These are phyloP conservation scores for Okapia johnstoni DNA, from an alignment of 2,113 vertebrate genomes.

Conservation along the genomic window DNA sequence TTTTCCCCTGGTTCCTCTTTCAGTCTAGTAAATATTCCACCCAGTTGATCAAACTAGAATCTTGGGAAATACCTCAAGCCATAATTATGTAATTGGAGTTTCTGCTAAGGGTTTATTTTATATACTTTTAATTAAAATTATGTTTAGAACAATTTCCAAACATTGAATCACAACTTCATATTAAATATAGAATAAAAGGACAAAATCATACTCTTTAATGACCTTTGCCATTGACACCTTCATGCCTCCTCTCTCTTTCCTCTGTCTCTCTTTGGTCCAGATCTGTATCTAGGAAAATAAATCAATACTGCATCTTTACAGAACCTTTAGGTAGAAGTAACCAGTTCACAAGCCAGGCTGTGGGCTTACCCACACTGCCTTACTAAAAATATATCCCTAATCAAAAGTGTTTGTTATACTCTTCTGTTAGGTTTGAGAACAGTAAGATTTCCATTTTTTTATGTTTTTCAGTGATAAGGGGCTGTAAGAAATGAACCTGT, in stretches of 20 bases:
- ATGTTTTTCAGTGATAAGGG: background rate
- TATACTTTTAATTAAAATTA: background rate
- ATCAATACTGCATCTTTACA: background rate
- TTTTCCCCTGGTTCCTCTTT: background rate
- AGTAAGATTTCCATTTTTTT: background rate
- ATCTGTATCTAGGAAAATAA: background rate
- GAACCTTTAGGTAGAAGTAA: background rate
- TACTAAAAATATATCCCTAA: background rate
- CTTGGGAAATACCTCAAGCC: background rate
- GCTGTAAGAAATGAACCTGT: background rate
- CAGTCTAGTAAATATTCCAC: background rate
- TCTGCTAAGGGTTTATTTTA: background rate
- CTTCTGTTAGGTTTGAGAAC: background rate
- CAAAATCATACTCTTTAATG: background rate
- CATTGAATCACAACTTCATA: background rate
- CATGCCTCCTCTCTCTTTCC: background rate
- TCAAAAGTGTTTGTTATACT: background rate
- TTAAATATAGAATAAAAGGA: background rate
- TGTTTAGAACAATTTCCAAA: background rate
- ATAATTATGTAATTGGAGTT: background rate
- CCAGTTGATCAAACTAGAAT: background rate
- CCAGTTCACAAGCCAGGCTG: background rate
- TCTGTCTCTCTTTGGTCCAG: background rate
- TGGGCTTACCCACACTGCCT: background rate
- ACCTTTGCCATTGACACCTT: background rate